phyloP scores from a whole-genome alignment of 2,113 vertebrate species.

The Paradisaea rubra region DNA sequence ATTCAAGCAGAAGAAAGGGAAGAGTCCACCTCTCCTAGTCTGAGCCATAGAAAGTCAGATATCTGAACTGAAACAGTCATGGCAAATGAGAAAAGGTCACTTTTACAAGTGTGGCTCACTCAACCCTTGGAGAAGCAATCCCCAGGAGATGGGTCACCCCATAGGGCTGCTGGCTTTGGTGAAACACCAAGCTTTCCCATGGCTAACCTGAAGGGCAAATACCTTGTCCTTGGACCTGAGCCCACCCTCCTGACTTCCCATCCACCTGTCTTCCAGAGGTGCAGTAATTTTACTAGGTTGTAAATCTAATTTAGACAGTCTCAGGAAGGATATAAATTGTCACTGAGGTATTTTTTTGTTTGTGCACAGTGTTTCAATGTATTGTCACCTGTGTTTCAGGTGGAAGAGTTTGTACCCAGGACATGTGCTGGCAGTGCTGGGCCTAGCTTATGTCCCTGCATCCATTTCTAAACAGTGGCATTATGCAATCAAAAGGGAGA shows the following conservation, averaged over 20 bases:
- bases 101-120: background rate
- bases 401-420: background rate
- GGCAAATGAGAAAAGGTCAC: background rate
- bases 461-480: background rate
- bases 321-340: background rate
- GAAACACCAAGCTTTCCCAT: background rate
- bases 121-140: background rate
- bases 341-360: background rate
- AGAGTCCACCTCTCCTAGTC: background rate
- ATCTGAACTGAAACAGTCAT: background rate
- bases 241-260: background rate
- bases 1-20: background rate
- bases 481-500: background rate
- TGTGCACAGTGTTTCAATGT: background rate
- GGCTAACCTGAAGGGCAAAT: background rate
- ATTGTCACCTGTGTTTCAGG: background rate
- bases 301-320: background rate
- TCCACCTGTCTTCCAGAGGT: background rate
- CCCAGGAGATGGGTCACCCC: background rate
- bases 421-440: accelerated
- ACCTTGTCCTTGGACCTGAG: background rate
- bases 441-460: background rate
- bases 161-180: background rate
- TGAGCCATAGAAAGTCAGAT: accelerated
- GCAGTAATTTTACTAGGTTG: background rate